These are phyloP conservation scores for Takifugu flavidus DNA, from an alignment of 2,113 vertebrate species.

Conservation along the genomic window DNA sequence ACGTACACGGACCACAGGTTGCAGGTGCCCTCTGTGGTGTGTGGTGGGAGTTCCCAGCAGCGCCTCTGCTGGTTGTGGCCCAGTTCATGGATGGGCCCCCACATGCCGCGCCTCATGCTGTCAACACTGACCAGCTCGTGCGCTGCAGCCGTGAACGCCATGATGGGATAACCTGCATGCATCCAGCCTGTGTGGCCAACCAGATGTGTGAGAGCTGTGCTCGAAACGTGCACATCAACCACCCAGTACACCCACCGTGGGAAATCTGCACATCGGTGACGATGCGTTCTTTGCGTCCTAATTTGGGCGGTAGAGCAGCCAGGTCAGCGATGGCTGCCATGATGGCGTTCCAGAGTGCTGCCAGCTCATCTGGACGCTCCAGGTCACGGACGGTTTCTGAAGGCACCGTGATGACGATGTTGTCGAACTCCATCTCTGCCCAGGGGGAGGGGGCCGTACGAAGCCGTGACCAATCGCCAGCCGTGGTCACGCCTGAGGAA, in stretches of 20 bases:
- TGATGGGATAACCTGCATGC: constrained; percentile 81
- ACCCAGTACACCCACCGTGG: constrained; percentile 52
- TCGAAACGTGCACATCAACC: neutral
- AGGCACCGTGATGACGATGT: constrained; percentile 78
- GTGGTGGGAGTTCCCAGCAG: constrained; percentile 75
- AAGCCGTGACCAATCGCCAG: constrained; percentile 66
- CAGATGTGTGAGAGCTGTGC: no score
- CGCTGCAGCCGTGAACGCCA: constrained; percentile 34
- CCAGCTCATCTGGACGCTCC: constrained; percentile 74
- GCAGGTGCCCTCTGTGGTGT: constrained; percentile 80
- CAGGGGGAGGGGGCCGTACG: constrained; percentile 69
- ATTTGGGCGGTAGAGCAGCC: constrained; percentile 68
- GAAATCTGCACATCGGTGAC: constrained; percentile 83
- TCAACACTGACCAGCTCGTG: constrained; percentile 17
- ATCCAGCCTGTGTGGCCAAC: constrained; percentile 69
- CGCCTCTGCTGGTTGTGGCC: constrained; percentile 80
- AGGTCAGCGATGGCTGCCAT: constrained; percentile 77
- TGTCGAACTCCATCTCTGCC: constrained; percentile 81
- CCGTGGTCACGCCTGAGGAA: constrained; percentile 62
- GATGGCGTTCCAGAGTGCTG: constrained; percentile 71
- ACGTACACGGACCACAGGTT: constrained; percentile 83
- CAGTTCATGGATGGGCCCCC: constrained; percentile 71
- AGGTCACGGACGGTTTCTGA: constrained; percentile 57
- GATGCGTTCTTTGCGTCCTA: constrained; percentile 81
- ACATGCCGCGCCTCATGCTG: constrained; percentile 37